These are phyloP conservation scores for Acromyrmex echinatior DNA, from an alignment of 1,140 invertebrate species.

Conservation along the genomic window DNA sequence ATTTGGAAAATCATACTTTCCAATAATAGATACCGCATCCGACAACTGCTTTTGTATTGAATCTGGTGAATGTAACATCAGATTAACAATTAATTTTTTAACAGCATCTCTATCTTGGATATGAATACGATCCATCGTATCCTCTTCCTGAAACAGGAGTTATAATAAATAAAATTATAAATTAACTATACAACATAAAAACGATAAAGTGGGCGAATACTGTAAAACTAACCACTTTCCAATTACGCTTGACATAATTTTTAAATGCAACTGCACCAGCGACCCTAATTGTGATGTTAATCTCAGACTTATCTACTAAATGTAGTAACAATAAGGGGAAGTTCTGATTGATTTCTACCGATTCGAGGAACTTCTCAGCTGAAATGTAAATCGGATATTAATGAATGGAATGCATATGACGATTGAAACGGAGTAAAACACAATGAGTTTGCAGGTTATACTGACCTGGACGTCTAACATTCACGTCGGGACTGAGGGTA, in stretches of 20 bases:
- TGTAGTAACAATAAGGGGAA: conserved; percentile 95
- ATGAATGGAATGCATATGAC: neutral
- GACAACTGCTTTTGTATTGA: conserved; percentile 97
- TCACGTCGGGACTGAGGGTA: conserved; percentile 95
- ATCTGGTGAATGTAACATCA: conserved; percentile 97
- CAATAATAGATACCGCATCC: conserved; percentile 98
- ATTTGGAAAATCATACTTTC: conserved; percentile 96
- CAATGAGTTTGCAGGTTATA: conserved; percentile 72
- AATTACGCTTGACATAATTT: conserved; percentile 98
- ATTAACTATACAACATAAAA: too few species aligned
- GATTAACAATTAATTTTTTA: conserved; percentile 94
- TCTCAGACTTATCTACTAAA: conserved; percentile 92
- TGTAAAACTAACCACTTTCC: conserved; percentile 92
- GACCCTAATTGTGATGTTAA: conserved; percentile 93
- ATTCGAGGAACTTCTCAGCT: conserved; percentile 98
- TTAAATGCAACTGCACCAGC: conserved; percentile 98
- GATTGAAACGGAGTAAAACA: neutral
- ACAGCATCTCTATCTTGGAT: conserved; percentile 92
- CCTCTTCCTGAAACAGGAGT: conserved; percentile 89
- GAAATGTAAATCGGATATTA: conserved; percentile 74
- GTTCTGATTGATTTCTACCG: conserved; percentile 96
- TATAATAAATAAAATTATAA: neutral
- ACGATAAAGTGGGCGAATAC: neutral
- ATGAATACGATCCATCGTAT: conserved; percentile 93
- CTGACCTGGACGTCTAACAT: conserved; percentile 94